Conservation (phyloP, 1,140 invertebrate genomes). For the Drosophila novamexicana region DNA sequence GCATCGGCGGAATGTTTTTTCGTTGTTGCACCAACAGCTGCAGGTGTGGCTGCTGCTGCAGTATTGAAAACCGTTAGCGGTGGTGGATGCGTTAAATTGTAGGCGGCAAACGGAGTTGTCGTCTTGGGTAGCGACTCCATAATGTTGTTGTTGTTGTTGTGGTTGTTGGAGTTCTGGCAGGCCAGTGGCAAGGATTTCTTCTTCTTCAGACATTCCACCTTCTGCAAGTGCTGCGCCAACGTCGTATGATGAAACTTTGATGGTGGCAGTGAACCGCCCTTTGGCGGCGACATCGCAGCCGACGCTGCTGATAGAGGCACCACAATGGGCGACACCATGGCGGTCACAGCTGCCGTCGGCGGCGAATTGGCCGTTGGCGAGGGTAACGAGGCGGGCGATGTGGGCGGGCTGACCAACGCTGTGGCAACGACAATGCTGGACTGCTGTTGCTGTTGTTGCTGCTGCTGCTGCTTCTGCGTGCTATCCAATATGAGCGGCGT, state of each 20-base stretch:
- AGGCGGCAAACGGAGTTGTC: slow-evolving; percentile 27
- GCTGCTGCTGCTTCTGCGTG: slow-evolving; percentile 55
- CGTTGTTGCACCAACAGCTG: slow-evolving; percentile 17
- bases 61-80: slow-evolving; percentile 66
- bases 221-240: slow-evolving; percentile 77
- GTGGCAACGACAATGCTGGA: slow-evolving; percentile 45
- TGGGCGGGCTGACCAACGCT: slow-evolving; percentile 71
- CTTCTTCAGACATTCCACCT: slow-evolving; percentile 75
- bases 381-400: slow-evolving; percentile 77
- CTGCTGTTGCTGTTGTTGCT: slow-evolving; percentile 19
- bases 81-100: slow-evolving; percentile 64
- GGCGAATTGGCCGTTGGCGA: slow-evolving; percentile 53
- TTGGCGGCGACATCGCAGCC: slow-evolving; percentile 51
- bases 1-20: slow-evolving; percentile 75
- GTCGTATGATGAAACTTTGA: slow-evolving; percentile 82
- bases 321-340: slow-evolving; percentile 75
- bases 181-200: slow-evolving; percentile 66
- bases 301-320: slow-evolving; percentile 26
- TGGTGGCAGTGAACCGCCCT: slow-evolving; percentile 69
- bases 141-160: slow-evolving; percentile 40
- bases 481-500: slow-evolving; percentile 77
- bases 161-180: slow-evolving; percentile 58
- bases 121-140: slow-evolving; percentile 50
- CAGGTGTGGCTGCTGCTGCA: slow-evolving; percentile 15
- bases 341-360: slow-evolving; percentile 67